These are phyloP conservation scores for Taeniopygia guttata DNA, from an alignment of 2,797 vertebrate genomes.

Conservation along the genomic window DNA sequence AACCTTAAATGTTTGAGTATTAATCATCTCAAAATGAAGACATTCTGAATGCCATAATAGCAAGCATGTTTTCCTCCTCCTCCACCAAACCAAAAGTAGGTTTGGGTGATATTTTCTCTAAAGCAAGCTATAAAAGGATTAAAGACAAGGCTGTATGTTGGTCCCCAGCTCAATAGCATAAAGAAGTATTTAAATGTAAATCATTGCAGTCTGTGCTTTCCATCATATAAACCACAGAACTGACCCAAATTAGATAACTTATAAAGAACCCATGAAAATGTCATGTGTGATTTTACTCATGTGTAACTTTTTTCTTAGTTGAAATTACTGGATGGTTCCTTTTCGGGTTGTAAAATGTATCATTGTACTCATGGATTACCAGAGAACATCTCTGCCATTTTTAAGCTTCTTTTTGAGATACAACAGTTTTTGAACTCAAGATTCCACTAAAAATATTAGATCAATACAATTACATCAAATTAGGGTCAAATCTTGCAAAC, in stretches of 20 bases:
- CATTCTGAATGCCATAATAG: background rate
- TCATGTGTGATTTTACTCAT: background rate
- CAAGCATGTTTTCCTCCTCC: background rate
- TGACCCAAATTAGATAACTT: background rate
- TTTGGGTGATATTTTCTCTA: background rate
- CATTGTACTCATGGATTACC: background rate
- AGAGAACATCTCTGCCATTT: background rate
- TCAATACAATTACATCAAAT: background rate
- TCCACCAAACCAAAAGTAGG: background rate
- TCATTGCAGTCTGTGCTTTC: constrained; percentile 26
- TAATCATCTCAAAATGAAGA: background rate
- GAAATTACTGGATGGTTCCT: background rate
- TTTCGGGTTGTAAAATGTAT: background rate
- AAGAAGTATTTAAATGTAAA: constrained; percentile 55
- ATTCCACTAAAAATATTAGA: background rate
- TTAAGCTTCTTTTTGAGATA: background rate
- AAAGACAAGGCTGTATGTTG: background rate
- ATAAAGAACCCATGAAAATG: background rate
- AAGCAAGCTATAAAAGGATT: background rate
- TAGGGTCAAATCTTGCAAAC: background rate
- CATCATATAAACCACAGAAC: background rate
- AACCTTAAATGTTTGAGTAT: background rate
- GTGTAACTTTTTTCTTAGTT: background rate
- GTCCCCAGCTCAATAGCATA: background rate
- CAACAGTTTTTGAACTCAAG: background rate